phyloP scores from a whole-genome alignment of 1,140 invertebrate species.

The Sycobia sp. region DNA sequence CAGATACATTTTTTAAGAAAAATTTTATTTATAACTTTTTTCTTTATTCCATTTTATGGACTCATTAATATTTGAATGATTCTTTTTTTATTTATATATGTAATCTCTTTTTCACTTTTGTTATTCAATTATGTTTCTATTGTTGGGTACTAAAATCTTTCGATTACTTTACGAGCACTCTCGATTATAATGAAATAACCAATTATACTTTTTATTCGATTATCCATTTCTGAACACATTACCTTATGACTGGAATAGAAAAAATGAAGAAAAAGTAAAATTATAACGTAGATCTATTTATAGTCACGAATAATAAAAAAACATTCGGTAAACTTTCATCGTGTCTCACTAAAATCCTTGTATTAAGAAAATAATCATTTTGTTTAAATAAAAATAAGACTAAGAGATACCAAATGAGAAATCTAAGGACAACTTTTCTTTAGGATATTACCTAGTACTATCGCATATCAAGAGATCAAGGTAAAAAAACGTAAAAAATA shows the following conservation, averaged over 20 bases:
- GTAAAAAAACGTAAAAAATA: slow-evolving; percentile 41
- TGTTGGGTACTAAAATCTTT: slow-evolving; percentile 27
- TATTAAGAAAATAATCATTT: slow-evolving; percentile 43
- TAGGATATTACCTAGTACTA: slow-evolving; percentile 55
- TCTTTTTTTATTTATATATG: not conserved
- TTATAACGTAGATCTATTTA: slow-evolving; percentile 48
- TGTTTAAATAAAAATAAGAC: slow-evolving; percentile 54
- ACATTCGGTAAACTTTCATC: slow-evolving; percentile 41
- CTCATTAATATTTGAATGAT: not conserved
- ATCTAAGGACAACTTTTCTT: slow-evolving; percentile 56
- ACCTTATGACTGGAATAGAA: slow-evolving; percentile 13
- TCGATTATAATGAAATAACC: slow-evolving; percentile 36
- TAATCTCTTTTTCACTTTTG: not conserved
- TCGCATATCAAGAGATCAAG: slow-evolving; percentile 58
- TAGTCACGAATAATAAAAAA: slow-evolving; percentile 46
- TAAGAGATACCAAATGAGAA: slow-evolving; percentile 61
- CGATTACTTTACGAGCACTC: slow-evolving; percentile 52
- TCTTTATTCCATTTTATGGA: not conserved
- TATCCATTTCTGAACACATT: slow-evolving; percentile 38
- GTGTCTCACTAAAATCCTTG: slow-evolving; percentile 39
- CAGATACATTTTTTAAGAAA: not conserved
- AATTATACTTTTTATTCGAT: slow-evolving; percentile 43
- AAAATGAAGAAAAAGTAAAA: slow-evolving; percentile 24
- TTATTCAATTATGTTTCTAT: not conserved
- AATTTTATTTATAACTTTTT: not conserved